Evolutionary conservation across 1,140 invertebrate genomes (phyloP).

Genomic region (Caenorhabditis inopinata): DNA sequence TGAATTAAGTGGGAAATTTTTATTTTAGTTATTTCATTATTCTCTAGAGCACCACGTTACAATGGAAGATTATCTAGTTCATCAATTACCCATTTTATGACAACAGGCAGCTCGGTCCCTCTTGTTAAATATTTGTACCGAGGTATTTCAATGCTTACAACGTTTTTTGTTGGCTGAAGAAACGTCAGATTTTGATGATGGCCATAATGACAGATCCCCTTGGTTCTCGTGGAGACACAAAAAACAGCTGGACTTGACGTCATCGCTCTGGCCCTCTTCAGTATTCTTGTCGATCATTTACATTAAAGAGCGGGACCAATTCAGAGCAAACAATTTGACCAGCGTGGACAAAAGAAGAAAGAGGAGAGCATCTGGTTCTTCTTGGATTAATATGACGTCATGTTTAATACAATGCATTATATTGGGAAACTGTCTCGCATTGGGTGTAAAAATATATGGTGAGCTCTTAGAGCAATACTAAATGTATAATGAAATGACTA

Average conservation of each 20-base stretch:
- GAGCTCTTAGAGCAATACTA: too few relatives aligned
- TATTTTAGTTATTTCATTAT: too few relatives aligned
- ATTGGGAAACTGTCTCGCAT: not conserved
- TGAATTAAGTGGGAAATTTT: too few relatives aligned
- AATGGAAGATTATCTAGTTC: too few relatives aligned
- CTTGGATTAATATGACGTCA: constrained; percentile 21
- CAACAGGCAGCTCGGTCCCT: too few relatives aligned
- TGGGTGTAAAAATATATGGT: not conserved
- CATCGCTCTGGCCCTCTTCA: not conserved
- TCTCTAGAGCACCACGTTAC: too few relatives aligned
- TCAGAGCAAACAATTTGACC: constrained; percentile 30
- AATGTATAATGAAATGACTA: too few relatives aligned
- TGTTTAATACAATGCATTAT: constrained; percentile 29
- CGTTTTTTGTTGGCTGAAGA: too few relatives aligned
- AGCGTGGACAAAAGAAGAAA: not conserved
- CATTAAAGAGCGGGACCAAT: constrained; percentile 4
- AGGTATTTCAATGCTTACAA: too few relatives aligned
- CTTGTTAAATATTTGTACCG: too few relatives aligned
- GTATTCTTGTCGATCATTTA: not conserved
- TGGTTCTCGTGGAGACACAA: not conserved
- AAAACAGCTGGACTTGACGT: constrained; percentile 30
- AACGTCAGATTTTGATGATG: not conserved
- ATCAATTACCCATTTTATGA: too few relatives aligned
- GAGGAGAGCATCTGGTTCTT: not conserved
- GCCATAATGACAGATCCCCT: not conserved